phyloP scores from a whole-genome alignment of 2,888 invertebrate species.

The Ypsolopha sequella region DNA sequence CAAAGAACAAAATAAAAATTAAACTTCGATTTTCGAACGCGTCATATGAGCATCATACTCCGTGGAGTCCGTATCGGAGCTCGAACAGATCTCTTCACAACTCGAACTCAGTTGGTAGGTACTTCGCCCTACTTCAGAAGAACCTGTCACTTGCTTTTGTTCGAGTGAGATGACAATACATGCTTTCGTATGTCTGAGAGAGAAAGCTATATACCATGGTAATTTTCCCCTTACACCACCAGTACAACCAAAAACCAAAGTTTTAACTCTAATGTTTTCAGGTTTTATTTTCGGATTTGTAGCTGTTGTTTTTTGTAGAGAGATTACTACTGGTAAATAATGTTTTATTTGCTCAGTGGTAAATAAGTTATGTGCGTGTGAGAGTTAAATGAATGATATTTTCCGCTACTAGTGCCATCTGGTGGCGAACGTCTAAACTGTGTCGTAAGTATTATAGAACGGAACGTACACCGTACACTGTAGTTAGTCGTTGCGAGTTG shows the following conservation, averaged over 20 bases:
- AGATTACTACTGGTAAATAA: no score
- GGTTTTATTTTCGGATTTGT: no score
- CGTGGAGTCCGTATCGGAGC: constrained; percentile 56
- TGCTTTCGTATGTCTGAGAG: background rate
- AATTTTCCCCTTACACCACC: background rate
- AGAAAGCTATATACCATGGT: background rate
- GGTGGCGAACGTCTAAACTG: background rate
- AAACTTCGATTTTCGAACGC: constrained; percentile 35
- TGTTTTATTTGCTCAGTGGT: no score
- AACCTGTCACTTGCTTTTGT: constrained; percentile 43
- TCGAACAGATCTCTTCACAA: constrained; percentile 48
- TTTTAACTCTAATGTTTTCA: background rate
- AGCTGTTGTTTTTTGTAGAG: background rate
- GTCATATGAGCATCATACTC: constrained; percentile 54
- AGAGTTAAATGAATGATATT: background rate
- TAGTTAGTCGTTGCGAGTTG: no score
- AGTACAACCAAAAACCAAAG: background rate
- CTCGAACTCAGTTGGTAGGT: background rate
- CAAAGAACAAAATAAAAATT: constrained; percentile 3
- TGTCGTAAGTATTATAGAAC: no score
- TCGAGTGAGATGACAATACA: constrained; percentile 22
- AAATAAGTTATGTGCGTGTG: no score
- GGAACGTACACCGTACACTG: no score
- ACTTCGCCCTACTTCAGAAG: constrained; percentile 57
- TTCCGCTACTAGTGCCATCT: background rate